Conservation (phyloP, 2,113 vertebrate genomes). For the Chlamydotis undulata region DNA sequence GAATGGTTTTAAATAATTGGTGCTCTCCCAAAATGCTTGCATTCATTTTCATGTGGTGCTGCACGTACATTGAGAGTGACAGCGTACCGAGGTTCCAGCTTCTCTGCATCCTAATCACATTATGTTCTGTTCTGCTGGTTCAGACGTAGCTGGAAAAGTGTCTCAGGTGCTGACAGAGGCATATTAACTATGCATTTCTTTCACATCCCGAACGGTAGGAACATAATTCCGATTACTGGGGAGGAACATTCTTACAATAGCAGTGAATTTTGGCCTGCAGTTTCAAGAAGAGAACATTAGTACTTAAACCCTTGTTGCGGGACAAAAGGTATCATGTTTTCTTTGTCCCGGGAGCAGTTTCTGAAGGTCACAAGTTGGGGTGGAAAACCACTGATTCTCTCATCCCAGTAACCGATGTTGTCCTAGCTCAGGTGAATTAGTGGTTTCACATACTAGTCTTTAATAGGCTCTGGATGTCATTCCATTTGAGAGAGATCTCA, state of each 20-base stretch:
- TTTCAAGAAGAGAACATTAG: background rate
- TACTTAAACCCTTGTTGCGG: background rate
- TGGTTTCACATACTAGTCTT: background rate
- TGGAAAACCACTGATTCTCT: background rate
- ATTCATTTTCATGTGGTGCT: background rate
- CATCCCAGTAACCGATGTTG: background rate
- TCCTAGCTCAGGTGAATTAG: background rate
- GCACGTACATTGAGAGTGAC: background rate
- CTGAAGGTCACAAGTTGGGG: background rate
- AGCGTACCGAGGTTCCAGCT: background rate
- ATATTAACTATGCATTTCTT: background rate
- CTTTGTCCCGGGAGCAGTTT: background rate
- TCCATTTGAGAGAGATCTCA: background rate
- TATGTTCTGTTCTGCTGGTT: background rate
- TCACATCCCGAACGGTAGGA: background rate
- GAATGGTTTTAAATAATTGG: constrained; percentile 21
- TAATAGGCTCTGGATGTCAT: background rate
- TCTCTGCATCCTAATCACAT: background rate
- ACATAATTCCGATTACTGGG: background rate
- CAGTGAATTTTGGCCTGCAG: background rate
- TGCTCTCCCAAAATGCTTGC: background rate
- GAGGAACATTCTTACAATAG: background rate
- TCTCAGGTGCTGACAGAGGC: background rate
- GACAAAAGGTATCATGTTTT: background rate
- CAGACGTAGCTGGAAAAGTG: background rate